phyloP scores from a whole-genome alignment of 2,888 invertebrate genomes.

The Drosophila helvetica region DNA sequence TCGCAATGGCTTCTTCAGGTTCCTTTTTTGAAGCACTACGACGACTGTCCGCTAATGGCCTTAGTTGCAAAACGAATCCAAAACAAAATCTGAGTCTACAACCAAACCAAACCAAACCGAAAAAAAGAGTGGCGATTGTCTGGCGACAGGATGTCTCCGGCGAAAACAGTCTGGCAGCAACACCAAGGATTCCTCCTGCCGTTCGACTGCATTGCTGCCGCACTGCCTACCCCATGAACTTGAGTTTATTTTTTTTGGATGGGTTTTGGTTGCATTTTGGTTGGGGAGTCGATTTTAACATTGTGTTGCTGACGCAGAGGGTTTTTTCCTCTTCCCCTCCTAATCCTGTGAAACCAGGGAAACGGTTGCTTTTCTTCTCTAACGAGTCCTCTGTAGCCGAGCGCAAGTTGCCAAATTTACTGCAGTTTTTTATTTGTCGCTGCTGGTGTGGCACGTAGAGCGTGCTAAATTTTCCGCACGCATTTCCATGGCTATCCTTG shows the following conservation, averaged over 20 bases:
- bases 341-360: constrained; percentile 38
- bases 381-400: constrained; percentile 57
- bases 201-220: constrained; percentile 62
- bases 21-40: constrained; percentile 23
- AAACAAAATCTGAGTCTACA: constrained; percentile 15
- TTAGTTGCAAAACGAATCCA: constrained; percentile 22
- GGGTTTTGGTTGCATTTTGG: constrained; percentile 22
- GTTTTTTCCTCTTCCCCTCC: constrained; percentile 14
- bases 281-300: constrained; percentile 57
- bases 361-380: constrained; percentile 23
- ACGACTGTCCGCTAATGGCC: constrained; percentile 35
- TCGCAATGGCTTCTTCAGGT: constrained; percentile 38
- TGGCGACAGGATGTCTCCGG: constrained; percentile 38
- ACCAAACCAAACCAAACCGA: not conserved
- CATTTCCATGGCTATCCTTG: constrained; percentile 49
- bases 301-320: constrained; percentile 60
- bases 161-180: constrained; percentile 1
- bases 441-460: constrained; percentile 47
- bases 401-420: constrained; percentile 65
- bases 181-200: constrained; percentile 35
- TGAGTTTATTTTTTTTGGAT: constrained; percentile 42
- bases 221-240: constrained; percentile 59
- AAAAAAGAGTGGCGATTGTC: constrained; percentile 19
- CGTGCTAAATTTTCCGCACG: constrained; percentile 79
- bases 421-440: constrained; percentile 70